Evolutionary conservation across 1,140 invertebrate genomes (phyloP).

Genomic region (Aphaenogaster floridana): DNA sequence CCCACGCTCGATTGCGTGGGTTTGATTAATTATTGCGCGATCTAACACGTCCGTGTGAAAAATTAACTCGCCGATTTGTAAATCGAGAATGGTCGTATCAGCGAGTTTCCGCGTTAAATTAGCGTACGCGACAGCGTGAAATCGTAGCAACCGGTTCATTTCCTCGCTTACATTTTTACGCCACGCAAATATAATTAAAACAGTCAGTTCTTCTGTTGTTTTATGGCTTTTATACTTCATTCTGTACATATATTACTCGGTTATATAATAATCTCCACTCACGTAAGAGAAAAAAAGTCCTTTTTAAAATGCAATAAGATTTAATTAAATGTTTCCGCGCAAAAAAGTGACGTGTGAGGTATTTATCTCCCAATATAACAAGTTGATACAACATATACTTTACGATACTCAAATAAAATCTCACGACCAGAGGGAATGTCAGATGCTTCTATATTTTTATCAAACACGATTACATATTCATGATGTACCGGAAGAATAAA

Average conservation of each 20-base stretch:
- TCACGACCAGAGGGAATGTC: not conserved
- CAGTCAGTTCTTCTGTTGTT: not conserved
- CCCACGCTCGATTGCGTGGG: not conserved
- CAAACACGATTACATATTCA: not conserved
- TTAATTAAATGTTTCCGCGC: not conserved
- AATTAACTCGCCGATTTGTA: constrained; percentile 27
- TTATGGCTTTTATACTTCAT: not conserved
- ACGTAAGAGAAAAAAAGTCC: not conserved
- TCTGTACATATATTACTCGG: not conserved
- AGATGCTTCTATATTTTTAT: not conserved
- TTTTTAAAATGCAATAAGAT: not conserved
- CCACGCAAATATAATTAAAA: not conserved
- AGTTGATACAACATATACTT: not conserved
- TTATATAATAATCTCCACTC: not conserved
- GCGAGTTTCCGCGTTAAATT: constrained; percentile 30
- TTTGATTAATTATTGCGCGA: constrained; percentile 39
- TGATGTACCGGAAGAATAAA: not conserved
- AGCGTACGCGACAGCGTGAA: not conserved
- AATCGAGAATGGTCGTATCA: not conserved
- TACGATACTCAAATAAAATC: constrained; percentile 10
- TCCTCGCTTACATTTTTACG: constrained; percentile 15
- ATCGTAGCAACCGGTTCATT: constrained; percentile 14
- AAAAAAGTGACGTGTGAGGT: not conserved
- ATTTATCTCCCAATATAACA: not conserved
- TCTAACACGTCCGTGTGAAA: not conserved